Conservation (phyloP, 23 tunicate genomes). For the Diplosoma virens region DNA sequence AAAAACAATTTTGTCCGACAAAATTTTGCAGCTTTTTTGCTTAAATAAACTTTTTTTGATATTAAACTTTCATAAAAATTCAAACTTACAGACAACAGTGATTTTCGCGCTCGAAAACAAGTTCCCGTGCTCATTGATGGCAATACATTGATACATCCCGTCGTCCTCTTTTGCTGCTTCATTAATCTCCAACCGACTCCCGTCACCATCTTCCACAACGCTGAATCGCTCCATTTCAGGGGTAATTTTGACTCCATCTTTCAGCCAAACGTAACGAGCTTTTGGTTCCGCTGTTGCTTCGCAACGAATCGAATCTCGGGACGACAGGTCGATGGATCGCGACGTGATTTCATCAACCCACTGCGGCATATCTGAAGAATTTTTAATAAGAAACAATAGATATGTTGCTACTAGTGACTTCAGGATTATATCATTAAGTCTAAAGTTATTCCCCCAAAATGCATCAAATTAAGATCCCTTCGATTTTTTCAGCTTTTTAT, state of each 20-base stretch:
- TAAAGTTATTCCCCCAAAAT: too few species aligned
- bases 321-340: constrained; percentile 11
- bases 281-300: constrained; percentile 31
- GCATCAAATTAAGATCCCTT: too few species aligned
- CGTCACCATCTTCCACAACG: neutral
- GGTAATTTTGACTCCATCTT: constrained; percentile 23
- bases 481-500: too few species aligned
- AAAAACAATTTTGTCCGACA: too few species aligned
- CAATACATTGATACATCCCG: constrained; percentile 61
- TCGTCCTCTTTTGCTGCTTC: constrained; percentile 19
- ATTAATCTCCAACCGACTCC: neutral
- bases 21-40: too few species aligned
- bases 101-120: constrained; percentile 49
- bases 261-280: constrained; percentile 28
- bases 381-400: too few species aligned
- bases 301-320: constrained; percentile 5
- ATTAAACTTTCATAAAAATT: neutral
- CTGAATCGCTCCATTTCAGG: neutral
- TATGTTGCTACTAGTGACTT: neutral
- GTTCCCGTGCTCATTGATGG: constrained; percentile 28
- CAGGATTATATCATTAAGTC: too few species aligned
- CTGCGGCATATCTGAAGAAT: constrained; percentile 36
- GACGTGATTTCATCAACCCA: constrained; percentile 19
- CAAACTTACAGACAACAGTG: constrained; percentile 15
- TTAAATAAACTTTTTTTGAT: too few species aligned